These are phyloP conservation scores for Netelia melanura DNA, from an alignment of 2,888 invertebrate species.

Conservation along the genomic window DNA sequence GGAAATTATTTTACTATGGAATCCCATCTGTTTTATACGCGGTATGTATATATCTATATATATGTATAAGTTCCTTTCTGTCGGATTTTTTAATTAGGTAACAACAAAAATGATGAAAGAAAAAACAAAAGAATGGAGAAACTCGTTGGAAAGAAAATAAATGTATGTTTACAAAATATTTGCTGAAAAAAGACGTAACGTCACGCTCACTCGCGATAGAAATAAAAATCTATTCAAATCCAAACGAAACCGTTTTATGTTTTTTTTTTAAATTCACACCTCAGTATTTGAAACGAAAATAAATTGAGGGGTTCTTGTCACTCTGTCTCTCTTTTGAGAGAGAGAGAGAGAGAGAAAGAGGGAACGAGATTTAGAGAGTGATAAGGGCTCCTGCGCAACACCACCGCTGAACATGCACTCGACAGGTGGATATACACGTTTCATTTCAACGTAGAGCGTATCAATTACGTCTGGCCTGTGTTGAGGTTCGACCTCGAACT, in stretches of 20 bases:
- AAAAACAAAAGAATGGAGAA: not conserved
- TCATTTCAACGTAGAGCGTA: slow-evolving; percentile 73
- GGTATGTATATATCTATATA: no score
- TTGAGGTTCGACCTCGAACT: slow-evolving; percentile 15
- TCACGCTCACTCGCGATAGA: no score
- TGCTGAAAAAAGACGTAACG: no score
- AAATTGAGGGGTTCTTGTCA: not conserved
- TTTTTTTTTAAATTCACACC: not conserved
- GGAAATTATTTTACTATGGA: no score
- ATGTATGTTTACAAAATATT: not conserved
- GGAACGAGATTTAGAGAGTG: not conserved
- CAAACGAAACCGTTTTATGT: not conserved
- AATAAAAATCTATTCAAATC: not conserved
- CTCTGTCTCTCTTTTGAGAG: no score
- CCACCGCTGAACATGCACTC: not conserved
- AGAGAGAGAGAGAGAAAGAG: no score
- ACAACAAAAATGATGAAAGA: not conserved
- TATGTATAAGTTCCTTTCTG: no score
- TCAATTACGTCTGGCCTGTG: slow-evolving; percentile 72
- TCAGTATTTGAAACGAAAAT: not conserved
- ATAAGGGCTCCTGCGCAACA: not conserved
- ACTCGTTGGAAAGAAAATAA: not conserved
- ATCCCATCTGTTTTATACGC: no score
- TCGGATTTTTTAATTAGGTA: no score
- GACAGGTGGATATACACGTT: slow-evolving; percentile 65